Evolutionary conservation across 2,888 invertebrate genomes (phyloP), one percentile per base, ranked within the genome.

Genomic region (Spodoptera exigua): DNA sequence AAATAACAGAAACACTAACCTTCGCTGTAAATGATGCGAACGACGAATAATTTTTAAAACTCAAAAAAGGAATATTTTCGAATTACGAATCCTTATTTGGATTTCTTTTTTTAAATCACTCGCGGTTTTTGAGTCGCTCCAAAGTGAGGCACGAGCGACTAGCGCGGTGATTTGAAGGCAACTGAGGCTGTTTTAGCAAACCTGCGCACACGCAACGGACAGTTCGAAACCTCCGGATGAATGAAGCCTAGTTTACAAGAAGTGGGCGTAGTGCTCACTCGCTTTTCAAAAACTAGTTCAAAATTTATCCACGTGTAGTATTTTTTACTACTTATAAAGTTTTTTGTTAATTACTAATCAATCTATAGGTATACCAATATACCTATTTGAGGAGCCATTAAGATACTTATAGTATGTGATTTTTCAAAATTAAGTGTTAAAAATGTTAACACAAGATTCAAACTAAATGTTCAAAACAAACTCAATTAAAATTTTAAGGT

Each of bases 121-220:
- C 76, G 60, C 76, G 76, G 43, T 47, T 56, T 53, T 44, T 48
- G 53, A 35, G 58, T 54, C 65, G 62, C 61, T 46, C 37, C 37
- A 5, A 12, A n/a, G 13, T 37, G 41, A 39, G 35, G 51, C 41
- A 40, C 75, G 70, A 68, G 74, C 68, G 72, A 48, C 69, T 45
- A 10, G 59, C 72, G 61, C 75, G 71, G 65, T 68, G 74, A 48
- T 66, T 69, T 14, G 61, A 65, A 67, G 66, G 58, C 61, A 68
- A 82, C 82, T 82, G 70, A 77, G 70, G 74, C 60, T 62, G 66
- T 66, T 70, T 40, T 41, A 46, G 37, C 56, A 36, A 48, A 48
- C 56, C 45, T 70, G 82, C 78, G 78, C 65, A 43, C 40, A 61
- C 79, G 78, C 72, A 74, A 43, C 18, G 21, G 34, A 62, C 41